Base-by-base conservation (phyloP, 1,140 invertebrate genomes). In the Temnothorax longispinosus region DNA sequence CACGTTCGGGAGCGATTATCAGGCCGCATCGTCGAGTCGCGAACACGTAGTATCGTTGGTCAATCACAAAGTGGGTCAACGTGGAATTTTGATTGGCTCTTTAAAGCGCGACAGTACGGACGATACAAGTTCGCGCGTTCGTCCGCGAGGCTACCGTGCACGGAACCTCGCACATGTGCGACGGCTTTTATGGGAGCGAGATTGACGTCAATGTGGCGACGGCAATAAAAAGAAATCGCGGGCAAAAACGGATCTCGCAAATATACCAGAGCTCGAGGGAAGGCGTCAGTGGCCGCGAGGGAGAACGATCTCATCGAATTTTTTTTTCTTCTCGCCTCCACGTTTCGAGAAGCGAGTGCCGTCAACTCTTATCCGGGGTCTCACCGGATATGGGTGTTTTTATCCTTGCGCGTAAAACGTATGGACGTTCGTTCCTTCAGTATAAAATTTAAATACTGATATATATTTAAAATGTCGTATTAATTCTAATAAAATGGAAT, bases 61-160 rank as follows among this genome's bases (percentile, higher is more conserved):
- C 72, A 21, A 32, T 21, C 35, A 50, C 13, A 15, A 90, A 87
- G n/a, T 86, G 50, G 88, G 85, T 85, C 74, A 85, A 32, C 58
- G 64, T 60, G 47, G 35, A 85, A 76, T 88, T 90, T 90, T 69
- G 69, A 90, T 90, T 72, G 69, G 47, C 67, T 87, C 58, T 88
- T 88, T 81, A 81, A 80, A 89, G 41, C 74, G 56, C 32, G 21
- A 32, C 58, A 38, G 5, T 54, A 64, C 50, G 56, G 6, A n/a
- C 76, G 78, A 41, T 60, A 21, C 62, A 3, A 52, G 44, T 64
- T 8, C 21, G 27, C 54, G 41, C 10, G 54, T n/a, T 67, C 7
- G 41, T 50, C 1, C 60, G 38, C 58, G 47, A 35, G 13, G 58
- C 13, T 32, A 69, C 13, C 21, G n/a, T 18, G 56, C 62, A 2